Base-by-base conservation (phyloP, 2,113 vertebrate species). In the Gambusia affinis region DNA sequence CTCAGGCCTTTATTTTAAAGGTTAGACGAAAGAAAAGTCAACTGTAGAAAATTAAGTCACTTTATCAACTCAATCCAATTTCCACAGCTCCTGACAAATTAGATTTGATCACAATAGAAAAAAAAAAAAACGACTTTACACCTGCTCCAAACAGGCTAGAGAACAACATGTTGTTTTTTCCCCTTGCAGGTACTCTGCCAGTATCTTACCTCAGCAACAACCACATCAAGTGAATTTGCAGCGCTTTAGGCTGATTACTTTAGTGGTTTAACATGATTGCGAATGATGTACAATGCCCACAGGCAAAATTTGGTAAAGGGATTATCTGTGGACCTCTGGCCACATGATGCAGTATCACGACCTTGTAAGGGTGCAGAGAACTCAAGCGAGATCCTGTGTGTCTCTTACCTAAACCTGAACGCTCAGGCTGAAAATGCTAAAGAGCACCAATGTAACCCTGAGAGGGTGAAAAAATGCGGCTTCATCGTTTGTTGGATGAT, bases 1-100 rank as follows among this genome's bases (percentile, higher is more conserved):
- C 73, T 27, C 60, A 42, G 81, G 86, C 83, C 67, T 81, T 61
- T 67, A 75, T 69, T 67, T 37, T 78, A 88, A 89, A 87, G 85
- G 80, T 89, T 90, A 82, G 72, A 76, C 57, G 66, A 79, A 42
- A 87, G 70, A 85, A 87, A 90, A 89, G 85, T 88, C 83, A 90
- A 72, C 85, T 90, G 88, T 83, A 77, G 79, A 88, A 91, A 92
- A 94, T 92, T 85, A 78, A 91, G 91, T 93, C 91, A 88, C 89
- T 93, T 94, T 92, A 93, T 93, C 90, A 92, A 84, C 79, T 85
- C 88, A 90, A 89, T 89, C 72, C 69, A 89, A 94, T 93, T 87
- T 82, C 81, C 39, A 83, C 82, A 80, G 86, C 87, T 83, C 70
- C 74, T 76, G 75, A 63, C 67, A 87, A 91, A 92, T 91, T 86